phyloP scores from a whole-genome alignment of 2,888 invertebrate genomes.

The Epinotia demarniana region DNA sequence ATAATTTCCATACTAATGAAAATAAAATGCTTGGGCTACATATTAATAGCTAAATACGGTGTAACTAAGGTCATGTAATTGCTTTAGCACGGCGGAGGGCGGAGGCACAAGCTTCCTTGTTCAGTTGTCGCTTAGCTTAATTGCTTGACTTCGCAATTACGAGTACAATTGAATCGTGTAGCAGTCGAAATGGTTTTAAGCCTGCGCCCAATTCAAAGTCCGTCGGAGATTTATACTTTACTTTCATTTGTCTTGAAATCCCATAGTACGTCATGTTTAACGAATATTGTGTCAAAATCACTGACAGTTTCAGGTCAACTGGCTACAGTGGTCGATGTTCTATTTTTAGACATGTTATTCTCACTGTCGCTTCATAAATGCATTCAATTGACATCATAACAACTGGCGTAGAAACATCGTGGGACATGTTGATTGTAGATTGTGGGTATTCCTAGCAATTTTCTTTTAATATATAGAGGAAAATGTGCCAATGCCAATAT shows the following conservation, averaged over 20 bases:
- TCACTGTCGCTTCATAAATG: background rate
- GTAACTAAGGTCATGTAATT: slow-evolving; percentile 19
- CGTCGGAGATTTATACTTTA: background rate
- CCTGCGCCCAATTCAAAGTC: background rate
- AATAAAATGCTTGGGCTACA: too few relatives aligned
- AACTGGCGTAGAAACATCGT: background rate
- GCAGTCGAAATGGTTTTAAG: slow-evolving; percentile 15
- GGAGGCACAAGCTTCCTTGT: background rate
- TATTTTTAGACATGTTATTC: slow-evolving; percentile 11
- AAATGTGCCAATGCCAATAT: too few relatives aligned
- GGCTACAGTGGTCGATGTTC: background rate
- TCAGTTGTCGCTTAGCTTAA: slow-evolving; percentile 16
- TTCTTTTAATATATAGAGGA: too few relatives aligned
- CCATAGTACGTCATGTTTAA: background rate
- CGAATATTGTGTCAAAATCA: background rate
- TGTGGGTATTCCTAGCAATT: background rate
- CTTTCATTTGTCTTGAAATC: background rate
- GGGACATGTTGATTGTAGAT: slow-evolving; percentile 1
- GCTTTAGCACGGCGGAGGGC: background rate
- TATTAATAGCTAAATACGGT: slow-evolving; percentile 1
- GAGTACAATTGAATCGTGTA: slow-evolving; percentile 20
- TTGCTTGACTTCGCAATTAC: slow-evolving; percentile 20
- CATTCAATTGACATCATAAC: slow-evolving; percentile 9
- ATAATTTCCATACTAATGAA: too few relatives aligned
- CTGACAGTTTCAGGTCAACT: background rate